These are phyloP conservation scores for Gasterosteus nipponicus DNA, from an alignment of 2,113 vertebrate genomes.

Conservation along the genomic window DNA sequence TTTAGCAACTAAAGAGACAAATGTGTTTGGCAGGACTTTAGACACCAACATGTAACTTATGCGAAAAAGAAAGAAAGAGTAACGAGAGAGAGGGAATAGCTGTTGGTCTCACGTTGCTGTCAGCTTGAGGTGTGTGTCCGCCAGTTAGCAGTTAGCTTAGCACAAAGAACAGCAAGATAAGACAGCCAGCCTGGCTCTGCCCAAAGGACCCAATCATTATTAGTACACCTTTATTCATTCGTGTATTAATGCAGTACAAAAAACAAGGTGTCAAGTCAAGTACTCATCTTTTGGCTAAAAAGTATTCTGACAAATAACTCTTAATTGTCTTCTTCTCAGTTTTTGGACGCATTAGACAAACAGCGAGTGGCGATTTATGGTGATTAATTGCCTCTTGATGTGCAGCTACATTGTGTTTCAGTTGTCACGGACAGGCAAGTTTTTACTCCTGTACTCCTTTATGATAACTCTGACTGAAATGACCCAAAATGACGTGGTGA, in stretches of 20 bases:
- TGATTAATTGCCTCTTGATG: not conserved
- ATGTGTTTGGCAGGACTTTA: not conserved
- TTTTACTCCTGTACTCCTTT: not conserved
- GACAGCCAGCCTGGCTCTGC: not conserved
- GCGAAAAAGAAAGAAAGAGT: not conserved
- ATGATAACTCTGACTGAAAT: not conserved
- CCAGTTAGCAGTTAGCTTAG: conserved; percentile 1
- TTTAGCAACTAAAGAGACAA: not conserved
- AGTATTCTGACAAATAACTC: not conserved
- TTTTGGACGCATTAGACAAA: not conserved
- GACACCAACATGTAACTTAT: not conserved
- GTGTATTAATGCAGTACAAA: not conserved
- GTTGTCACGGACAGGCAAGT: not conserved
- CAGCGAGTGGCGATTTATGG: not conserved
- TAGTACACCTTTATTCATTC: not conserved
- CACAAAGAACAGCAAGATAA: not conserved
- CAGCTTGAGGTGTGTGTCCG: not conserved
- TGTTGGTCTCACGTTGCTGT: not conserved
- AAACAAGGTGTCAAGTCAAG: not conserved
- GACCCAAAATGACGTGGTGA: not conserved
- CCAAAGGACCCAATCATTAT: not conserved
- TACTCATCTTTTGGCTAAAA: not conserved
- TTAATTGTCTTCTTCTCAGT: not conserved
- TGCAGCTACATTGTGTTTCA: not conserved
- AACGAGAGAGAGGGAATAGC: not conserved